Evolutionary conservation across 1,140 invertebrate species (phyloP).

Genomic region (Lanistes nyassanus): DNA sequence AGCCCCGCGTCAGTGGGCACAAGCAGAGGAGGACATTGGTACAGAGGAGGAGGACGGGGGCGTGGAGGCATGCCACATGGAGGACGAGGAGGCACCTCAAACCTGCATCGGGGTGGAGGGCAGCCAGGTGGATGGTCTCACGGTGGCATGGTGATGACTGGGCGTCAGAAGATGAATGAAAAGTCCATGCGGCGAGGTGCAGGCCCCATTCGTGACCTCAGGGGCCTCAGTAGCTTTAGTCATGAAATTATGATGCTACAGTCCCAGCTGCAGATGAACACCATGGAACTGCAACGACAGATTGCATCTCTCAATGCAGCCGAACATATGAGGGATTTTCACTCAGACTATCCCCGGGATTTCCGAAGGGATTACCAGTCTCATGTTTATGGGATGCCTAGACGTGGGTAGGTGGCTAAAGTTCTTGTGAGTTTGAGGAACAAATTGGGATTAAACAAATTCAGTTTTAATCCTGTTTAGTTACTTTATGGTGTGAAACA

Average conservation of each 20-base stretch:
- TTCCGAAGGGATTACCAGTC: too few species aligned
- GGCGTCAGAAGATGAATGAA: conserved; percentile 25
- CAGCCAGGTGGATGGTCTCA: background rate
- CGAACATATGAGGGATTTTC: background rate
- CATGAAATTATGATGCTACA: background rate
- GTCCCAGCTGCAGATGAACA: conserved; percentile 21
- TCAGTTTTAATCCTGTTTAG: too few species aligned
- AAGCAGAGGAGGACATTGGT: background rate
- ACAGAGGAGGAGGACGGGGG: background rate
- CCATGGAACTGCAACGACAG: conserved; percentile 19
- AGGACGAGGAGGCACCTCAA: background rate
- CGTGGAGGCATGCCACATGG: background rate
- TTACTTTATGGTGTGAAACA: too few species aligned
- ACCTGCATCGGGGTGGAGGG: background rate
- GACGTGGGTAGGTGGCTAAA: too few species aligned
- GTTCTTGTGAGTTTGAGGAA: too few species aligned
- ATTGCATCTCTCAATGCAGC: conserved; percentile 8
- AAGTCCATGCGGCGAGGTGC: conserved; percentile 16
- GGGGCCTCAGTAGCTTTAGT: background rate
- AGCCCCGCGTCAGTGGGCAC: background rate
- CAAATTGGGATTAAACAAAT: too few species aligned
- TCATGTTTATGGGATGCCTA: too few species aligned
- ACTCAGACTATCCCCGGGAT: too few species aligned
- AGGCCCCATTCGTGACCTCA: background rate
- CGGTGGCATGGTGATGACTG: conserved; percentile 12